Percentiles rank a stretch among this genome's conserved stretches.
Conservation (phyloP, 2,113 vertebrate genomes). For the Syngnathoides biaculeatus region DNA sequence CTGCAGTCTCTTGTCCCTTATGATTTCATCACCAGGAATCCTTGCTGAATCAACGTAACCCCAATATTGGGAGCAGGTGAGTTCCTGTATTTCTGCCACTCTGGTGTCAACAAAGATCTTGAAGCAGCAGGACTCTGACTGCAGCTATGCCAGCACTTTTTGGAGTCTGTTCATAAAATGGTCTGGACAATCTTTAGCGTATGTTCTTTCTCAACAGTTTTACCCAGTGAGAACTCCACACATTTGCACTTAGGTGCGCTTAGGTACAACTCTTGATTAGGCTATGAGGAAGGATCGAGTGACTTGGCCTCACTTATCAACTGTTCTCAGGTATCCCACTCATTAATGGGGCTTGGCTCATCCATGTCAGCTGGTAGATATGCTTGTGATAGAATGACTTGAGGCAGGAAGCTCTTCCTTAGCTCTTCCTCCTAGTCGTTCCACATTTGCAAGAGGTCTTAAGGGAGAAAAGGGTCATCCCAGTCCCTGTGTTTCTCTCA, state of each 20-base stretch:
- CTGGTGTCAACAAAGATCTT: constrained; percentile 4
- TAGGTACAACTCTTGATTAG: not conserved
- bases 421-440: not conserved
- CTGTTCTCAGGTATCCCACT: constrained; percentile 1
- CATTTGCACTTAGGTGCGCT: not conserved
- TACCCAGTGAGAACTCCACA: not conserved
- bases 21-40: not conserved
- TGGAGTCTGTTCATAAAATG: not conserved
- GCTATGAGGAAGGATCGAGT: not conserved
- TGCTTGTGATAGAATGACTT: not conserved
- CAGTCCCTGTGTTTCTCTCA: not conserved
- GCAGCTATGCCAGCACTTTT: not conserved
- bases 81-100: constrained; percentile 2
- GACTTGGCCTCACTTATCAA: not conserved
- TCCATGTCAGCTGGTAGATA: not conserved
- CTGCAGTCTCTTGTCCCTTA: not conserved
- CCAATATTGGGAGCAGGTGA: not conserved
- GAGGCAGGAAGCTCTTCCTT: not conserved
- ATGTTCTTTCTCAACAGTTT: not conserved
- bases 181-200: not conserved
- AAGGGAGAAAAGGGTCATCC: not conserved
- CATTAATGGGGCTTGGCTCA: no score
- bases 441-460: not conserved
- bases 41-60: not conserved
- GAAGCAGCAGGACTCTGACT: not conserved